These are phyloP conservation scores for Anadara kagoshimensis DNA, from an alignment of 1,140 invertebrate genomes.

Conservation along the genomic window DNA sequence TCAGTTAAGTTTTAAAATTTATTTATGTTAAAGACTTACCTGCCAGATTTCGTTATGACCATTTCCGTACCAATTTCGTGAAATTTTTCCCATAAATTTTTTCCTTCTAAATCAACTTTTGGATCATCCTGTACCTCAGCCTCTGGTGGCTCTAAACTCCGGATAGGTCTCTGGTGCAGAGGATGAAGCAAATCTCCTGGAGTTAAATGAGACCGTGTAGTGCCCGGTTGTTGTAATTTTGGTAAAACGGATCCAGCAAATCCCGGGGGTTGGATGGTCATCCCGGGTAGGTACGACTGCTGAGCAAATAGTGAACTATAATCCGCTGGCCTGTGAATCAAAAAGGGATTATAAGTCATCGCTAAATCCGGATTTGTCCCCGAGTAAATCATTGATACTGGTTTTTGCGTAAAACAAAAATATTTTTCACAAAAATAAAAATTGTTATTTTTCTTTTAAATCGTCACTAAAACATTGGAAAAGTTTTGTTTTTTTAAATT, in stretches of 20 bases:
- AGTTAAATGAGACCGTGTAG: conserved; percentile 46
- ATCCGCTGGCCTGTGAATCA: conserved; percentile 87
- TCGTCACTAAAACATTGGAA: too few species aligned
- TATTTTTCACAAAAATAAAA: too few species aligned
- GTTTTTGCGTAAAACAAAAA: too few species aligned
- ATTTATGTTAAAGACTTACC: conserved; percentile 83
- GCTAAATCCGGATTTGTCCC: conserved; percentile 37
- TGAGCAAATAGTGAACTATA: conserved; percentile 84
- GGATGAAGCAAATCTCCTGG: conserved; percentile 85
- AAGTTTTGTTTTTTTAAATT: too few species aligned
- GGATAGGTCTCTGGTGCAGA: conserved; percentile 76
- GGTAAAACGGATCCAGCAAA: conserved; percentile 71
- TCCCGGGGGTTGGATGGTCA: conserved; percentile 75
- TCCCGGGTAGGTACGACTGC: conserved; percentile 75
- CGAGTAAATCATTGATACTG: conserved; percentile 42
- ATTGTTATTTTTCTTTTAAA: too few species aligned
- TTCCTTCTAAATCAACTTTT: conserved; percentile 96
- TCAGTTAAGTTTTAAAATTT: too few species aligned
- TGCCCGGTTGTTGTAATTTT: conserved; percentile 61
- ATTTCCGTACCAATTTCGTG: conserved; percentile 98
- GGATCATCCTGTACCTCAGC: conserved; percentile 97
- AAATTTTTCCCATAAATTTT: conserved; percentile 99
- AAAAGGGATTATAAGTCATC: conserved; percentile 79
- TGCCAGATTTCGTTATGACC: conserved; percentile 99
- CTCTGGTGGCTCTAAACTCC: conserved; percentile 87